These are phyloP conservation scores for Philhelius pedissequus DNA, from an alignment of 2,888 invertebrate species.

Conservation along the genomic window DNA sequence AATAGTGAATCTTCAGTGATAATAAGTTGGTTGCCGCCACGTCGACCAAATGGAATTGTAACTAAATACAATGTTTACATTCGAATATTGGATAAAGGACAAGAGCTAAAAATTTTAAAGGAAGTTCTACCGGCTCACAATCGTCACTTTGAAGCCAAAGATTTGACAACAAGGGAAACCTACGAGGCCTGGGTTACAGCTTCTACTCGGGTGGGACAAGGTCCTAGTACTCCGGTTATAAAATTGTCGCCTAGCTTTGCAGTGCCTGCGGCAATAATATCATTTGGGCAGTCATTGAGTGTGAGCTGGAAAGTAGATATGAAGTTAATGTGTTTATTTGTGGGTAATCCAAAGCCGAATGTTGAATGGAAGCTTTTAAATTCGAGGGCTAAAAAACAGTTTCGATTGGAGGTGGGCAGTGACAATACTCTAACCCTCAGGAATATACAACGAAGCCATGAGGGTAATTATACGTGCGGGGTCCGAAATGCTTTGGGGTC, in stretches of 20 bases:
- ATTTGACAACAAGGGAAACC: conserved; percentile 80
- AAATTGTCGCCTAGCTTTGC: conserved; percentile 79
- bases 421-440: conserved; percentile 80
- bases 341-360: conserved; percentile 80
- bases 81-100: conserved; percentile 80
- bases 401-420: conserved; percentile 78
- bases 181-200: conserved; percentile 84
- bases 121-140: conserved; percentile 79
- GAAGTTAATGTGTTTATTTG: conserved; percentile 80
- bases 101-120: conserved; percentile 80
- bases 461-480: conserved; percentile 81
- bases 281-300: conserved; percentile 80
- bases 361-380: conserved; percentile 80
- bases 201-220: conserved; percentile 82
- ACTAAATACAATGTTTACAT: conserved; percentile 83
- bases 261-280: conserved; percentile 81
- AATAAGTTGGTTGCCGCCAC: conserved; percentile 84
- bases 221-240: conserved; percentile 81
- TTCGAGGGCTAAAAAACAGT: conserved; percentile 75
- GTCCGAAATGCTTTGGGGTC: conserved; percentile 80
- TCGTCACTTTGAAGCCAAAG: conserved; percentile 80
- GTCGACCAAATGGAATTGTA: conserved; percentile 82
- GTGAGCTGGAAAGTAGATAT: conserved; percentile 81
- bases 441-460: conserved; percentile 80
- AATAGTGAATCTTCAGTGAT: conserved; percentile 82